Evolutionary conservation across 2,113 vertebrate species (phyloP).

Genomic region (Hylia prasina): DNA sequence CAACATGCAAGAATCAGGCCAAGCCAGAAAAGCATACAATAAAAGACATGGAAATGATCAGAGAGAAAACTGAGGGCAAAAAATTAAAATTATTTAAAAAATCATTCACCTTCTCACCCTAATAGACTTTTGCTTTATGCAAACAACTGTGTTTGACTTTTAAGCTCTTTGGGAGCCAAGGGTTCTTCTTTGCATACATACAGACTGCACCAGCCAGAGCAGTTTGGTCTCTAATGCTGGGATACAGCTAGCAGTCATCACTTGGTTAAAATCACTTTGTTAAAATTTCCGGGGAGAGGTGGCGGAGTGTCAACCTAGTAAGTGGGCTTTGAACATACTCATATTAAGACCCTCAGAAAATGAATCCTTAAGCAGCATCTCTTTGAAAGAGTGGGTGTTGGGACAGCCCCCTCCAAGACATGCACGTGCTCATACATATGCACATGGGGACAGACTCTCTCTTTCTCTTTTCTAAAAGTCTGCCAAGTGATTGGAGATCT

Average conservation of each 20-base stretch:
- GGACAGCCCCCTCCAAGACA: background rate
- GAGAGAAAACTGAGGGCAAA: background rate
- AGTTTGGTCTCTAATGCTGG: background rate
- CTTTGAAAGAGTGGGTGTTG: background rate
- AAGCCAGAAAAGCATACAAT: background rate
- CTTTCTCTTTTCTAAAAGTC: background rate
- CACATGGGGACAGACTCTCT: background rate
- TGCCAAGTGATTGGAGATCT: background rate
- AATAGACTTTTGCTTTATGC: background rate
- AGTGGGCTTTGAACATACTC: background rate
- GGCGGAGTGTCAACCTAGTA: background rate
- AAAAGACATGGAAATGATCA: background rate
- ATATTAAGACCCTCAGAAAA: background rate
- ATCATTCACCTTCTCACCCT: background rate
- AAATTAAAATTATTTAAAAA: background rate
- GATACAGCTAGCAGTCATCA: background rate
- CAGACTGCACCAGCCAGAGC: background rate
- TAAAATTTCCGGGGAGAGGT: background rate
- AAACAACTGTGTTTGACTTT: background rate
- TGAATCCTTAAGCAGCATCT: background rate
- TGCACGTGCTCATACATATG: rapidly evolving
- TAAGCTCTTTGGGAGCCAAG: background rate
- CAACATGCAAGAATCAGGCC: background rate
- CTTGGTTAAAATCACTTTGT: background rate
- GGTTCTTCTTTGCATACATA: rapidly evolving